phyloP scores from a whole-genome alignment of 1,140 invertebrate species.

The Polypedilum vanderplanki region DNA sequence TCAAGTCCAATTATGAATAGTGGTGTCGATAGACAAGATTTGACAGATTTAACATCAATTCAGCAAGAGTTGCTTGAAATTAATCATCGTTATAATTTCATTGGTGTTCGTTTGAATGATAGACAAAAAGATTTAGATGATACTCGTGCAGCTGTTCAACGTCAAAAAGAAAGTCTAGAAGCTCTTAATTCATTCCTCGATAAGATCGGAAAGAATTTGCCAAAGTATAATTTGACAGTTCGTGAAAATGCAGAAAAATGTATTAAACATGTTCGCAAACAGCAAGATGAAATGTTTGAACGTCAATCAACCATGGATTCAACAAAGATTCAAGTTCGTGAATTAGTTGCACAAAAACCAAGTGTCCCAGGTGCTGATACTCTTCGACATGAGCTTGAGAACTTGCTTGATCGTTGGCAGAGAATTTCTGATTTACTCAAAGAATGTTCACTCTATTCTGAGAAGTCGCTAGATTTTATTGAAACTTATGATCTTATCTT shows the following conservation, averaged over 20 bases:
- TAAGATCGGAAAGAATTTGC: conserved; percentile 71
- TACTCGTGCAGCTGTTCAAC: conserved; percentile 73
- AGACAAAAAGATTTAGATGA: conserved; percentile 78
- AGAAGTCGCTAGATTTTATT: conserved; percentile 86
- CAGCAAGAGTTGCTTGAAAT: conserved; percentile 90
- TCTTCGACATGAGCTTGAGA: conserved; percentile 72
- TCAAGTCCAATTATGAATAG: conserved; percentile 64
- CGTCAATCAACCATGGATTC: conserved; percentile 86
- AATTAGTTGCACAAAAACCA: conserved; percentile 74
- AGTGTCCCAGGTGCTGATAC: conserved; percentile 71
- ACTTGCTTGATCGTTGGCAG: conserved; percentile 79
- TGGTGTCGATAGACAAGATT: conserved; percentile 65
- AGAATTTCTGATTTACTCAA: conserved; percentile 79
- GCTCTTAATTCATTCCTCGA: conserved; percentile 70
- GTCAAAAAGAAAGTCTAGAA: conserved; percentile 76
- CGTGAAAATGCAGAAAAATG: conserved; percentile 89
- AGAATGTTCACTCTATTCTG: conserved; percentile 73
- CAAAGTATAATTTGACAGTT: conserved; percentile 70
- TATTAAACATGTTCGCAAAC: conserved; percentile 71
- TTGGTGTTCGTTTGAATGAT: conserved; percentile 81
- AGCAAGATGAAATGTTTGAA: conserved; percentile 89
- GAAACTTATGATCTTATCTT: conserved; percentile 80
- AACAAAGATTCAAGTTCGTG: conserved; percentile 77
- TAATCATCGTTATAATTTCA: conserved; percentile 82
- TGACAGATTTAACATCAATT: conserved; percentile 77